Evolutionary conservation across 92 coral and sea anemone genomes (phyloP).

Genomic region (Epizoanthus ramosus): DNA sequence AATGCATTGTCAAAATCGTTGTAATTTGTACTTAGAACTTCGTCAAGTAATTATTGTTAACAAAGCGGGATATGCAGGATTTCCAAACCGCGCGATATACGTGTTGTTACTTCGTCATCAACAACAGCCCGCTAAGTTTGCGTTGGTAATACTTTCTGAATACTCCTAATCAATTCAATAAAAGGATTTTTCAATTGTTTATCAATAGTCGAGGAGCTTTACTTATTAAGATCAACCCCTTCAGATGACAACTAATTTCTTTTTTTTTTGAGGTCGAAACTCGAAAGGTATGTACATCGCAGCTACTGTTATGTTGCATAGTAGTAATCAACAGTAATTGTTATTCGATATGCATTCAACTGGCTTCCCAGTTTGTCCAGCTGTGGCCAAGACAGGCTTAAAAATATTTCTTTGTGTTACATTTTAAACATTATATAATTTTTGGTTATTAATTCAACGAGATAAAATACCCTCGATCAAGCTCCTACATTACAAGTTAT

Average conservation of each 20-base stretch:
- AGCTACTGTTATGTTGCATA: no score
- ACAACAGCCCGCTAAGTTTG: not conserved
- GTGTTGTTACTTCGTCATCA: not conserved
- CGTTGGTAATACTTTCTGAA: constrained; percentile 1
- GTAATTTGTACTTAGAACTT: no score
- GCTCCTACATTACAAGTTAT: not conserved
- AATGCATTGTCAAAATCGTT: no score
- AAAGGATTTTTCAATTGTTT: not conserved
- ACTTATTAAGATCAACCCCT: not conserved
- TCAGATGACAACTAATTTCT: not conserved
- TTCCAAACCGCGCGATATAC: no score
- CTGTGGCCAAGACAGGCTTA: no score
- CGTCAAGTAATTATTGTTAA: no score
- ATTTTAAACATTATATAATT: no score
- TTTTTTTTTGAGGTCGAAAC: not conserved
- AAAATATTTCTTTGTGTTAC: no score
- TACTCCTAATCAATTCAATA: constrained; percentile 1
- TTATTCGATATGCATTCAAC: no score
- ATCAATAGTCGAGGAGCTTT: constrained; percentile 20
- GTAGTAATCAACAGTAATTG: no score
- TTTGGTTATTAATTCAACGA: constrained; percentile 22
- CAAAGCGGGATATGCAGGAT: no score
- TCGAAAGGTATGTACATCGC: not conserved
- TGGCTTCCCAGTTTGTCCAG: no score
- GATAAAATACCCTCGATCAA: constrained; percentile 35